Conservation (phyloP, 2,888 invertebrate genomes). For the Phragmatobia fuliginosa region DNA sequence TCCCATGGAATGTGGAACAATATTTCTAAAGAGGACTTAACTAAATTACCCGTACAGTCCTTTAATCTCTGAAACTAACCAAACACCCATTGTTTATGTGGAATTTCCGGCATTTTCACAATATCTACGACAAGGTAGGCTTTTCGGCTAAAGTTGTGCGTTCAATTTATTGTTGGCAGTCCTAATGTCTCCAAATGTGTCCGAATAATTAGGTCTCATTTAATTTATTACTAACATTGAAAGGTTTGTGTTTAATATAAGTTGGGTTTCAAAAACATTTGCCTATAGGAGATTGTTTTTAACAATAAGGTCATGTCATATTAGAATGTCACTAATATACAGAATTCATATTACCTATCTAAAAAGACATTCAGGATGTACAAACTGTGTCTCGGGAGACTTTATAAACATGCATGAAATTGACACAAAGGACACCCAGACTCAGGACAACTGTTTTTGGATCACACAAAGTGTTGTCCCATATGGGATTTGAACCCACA, state of each 20-base stretch:
- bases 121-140: slow-evolving; percentile 17
- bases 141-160: slow-evolving; percentile 35
- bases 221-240: slow-evolving; percentile 36
- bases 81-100: slow-evolving; percentile 20
- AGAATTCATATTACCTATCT: no score
- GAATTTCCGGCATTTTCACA: slow-evolving; percentile 18
- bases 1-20: background rate
- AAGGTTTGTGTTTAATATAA: background rate
- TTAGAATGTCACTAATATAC: no score
- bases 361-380: no score
- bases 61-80: slow-evolving; percentile 16
- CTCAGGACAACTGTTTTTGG: no score
- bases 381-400: no score
- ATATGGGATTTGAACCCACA: no score
- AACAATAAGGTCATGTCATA: no score
- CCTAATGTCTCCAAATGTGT: slow-evolving; percentile 31
- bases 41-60: background rate
- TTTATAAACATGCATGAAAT: no score
- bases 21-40: background rate
- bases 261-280: background rate
- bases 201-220: slow-evolving; percentile 42
- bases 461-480: no score
- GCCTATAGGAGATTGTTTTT: no score
- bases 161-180: slow-evolving; percentile 40
- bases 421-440: no score